Base-by-base conservation (phyloP, 2,888 invertebrate genomes). In the Lingula anatina region DNA sequence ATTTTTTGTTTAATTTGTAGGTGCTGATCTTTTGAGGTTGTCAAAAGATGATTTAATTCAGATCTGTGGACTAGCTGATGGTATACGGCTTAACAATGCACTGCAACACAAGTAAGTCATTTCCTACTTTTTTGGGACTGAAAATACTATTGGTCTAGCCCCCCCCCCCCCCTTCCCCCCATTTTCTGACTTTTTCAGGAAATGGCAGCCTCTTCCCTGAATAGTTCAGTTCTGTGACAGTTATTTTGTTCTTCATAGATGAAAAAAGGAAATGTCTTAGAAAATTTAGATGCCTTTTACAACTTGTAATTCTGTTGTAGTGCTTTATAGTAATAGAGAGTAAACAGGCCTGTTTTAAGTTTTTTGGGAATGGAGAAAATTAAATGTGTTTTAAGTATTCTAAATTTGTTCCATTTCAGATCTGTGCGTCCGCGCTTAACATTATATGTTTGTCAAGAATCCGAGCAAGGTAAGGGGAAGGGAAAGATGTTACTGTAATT, bases 21-120 rank as follows among this genome's bases (percentile, higher is more conserved):
- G 70, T 51, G 66, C 89, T 21, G 95, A 96, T 78, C 83, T 96
- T 70, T 80, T 95, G 61, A 85, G 92, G 75, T 81, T 95, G 75
- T 87, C 89, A 0, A 85, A 92, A 40, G 91, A 93, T 56, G 95
- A 96, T 78, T 81, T 95, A 37, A 90, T 94, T 50, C 90, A 94
- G 79, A 91, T 96, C 51, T 94, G 93, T 76, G 94, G 94, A 0
- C 81, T 93, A 53, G 89, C 92, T 35, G 94, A 95, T 75, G 96
- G 95, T 3, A 94, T 95, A 51, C 84, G 95, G 60, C 83, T 95
- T 53, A 92, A 86, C 79, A 95, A 95, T 77, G 88, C 89, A 28
- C 79, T 95, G 21, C 73, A 73, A 51, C 62, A 63, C 18, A 62
- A 61, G 68, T 67, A 53, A 54, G 60, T 52, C n/a, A n/a, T n/a